These are phyloP conservation scores for Toxonevra muliebris DNA, from an alignment of 2,888 invertebrate species.

Conservation along the genomic window DNA sequence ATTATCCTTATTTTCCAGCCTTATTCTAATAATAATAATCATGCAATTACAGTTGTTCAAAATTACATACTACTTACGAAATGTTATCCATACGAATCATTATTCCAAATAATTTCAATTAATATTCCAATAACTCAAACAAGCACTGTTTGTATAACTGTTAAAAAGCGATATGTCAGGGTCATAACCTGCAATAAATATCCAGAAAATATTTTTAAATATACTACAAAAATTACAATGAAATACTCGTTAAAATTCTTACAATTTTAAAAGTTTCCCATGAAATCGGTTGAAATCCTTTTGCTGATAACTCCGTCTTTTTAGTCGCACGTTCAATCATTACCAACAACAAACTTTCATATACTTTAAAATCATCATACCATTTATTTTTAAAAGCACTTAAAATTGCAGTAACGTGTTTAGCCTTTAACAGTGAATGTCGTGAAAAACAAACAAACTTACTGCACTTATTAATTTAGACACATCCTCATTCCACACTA, in stretches of 20 bases:
- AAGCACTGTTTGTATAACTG: constrained; percentile 45
- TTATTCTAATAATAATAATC: no score
- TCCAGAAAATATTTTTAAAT: background rate
- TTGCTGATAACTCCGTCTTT: constrained; percentile 46
- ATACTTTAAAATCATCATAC: constrained; percentile 47
- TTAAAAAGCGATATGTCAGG: constrained; percentile 47
- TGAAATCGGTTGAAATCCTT: constrained; percentile 49
- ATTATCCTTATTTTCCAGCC: no score
- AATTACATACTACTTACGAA: no score
- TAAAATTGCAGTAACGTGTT: constrained; percentile 38
- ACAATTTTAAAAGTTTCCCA: constrained; percentile 51
- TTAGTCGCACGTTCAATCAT: constrained; percentile 50
- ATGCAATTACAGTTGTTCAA: no score
- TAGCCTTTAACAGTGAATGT: constrained; percentile 44
- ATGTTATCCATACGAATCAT: no score
- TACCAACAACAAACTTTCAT: constrained; percentile 48
- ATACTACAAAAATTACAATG: background rate
- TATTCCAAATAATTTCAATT: no score
- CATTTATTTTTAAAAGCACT: constrained; percentile 51
- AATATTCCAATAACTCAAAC: background rate
- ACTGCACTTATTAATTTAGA: constrained; percentile 39
- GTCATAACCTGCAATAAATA: constrained; percentile 46
- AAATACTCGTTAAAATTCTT: constrained; percentile 2
- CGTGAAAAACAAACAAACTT: constrained; percentile 19
- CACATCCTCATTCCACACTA: constrained; percentile 43